phyloP scores from a whole-genome alignment of 2,113 vertebrate genomes.

The Colaptes auratus region DNA sequence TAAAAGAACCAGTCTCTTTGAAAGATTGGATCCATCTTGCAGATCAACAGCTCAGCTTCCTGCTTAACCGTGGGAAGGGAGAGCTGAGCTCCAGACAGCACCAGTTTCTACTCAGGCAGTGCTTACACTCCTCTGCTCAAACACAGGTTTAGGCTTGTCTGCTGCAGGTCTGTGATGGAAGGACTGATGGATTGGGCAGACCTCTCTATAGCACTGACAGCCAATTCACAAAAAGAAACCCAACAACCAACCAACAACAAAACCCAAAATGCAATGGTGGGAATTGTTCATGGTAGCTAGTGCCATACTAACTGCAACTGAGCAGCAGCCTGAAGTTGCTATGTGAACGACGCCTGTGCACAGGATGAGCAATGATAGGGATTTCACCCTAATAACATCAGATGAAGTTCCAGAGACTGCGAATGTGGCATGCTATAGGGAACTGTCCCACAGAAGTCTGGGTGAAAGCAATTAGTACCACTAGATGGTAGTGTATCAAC shows the following conservation, averaged over 20 bases:
- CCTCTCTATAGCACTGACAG: fast-evolving
- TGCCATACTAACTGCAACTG: background rate
- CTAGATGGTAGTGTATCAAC: conserved; percentile 19
- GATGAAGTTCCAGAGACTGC: fast-evolving
- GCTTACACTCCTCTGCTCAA: background rate
- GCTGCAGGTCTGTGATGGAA: background rate
- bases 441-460: fast-evolving
- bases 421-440: fast-evolving
- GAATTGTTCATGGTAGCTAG: fast-evolving
- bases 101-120: fast-evolving
- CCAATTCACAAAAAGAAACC: no score
- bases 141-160: background rate
- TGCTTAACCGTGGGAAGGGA: background rate
- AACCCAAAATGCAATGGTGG: fast-evolving
- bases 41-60: background rate
- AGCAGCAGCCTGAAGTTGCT: background rate
- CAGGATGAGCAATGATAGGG: fast-evolving
- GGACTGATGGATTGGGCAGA: background rate
- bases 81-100: background rate
- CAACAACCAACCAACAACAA: no score
- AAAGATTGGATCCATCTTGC: background rate
- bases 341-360: fast-evolving
- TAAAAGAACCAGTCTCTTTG: background rate
- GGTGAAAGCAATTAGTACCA: background rate
- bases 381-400: background rate